Percentiles rank a stretch among this genome's conserved stretches.
phyloP scores from a whole-genome alignment of 2,113 vertebrate species.

The Elanus axillaris region DNA sequence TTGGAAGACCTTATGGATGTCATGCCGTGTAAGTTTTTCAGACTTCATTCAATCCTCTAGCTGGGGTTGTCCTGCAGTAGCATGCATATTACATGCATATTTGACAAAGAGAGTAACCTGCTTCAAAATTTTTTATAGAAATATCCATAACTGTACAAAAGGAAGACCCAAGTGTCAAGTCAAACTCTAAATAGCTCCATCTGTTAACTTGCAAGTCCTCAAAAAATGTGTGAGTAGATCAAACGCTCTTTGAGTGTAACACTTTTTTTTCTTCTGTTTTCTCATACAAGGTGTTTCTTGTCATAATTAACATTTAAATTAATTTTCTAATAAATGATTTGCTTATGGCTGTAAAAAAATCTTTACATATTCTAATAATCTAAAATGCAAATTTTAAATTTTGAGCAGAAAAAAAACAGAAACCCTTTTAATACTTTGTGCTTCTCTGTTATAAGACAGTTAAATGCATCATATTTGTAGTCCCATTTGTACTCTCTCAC shows the following conservation, averaged over 20 bases:
- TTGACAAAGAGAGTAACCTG: background rate
- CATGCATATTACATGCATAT: background rate
- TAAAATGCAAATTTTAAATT: background rate
- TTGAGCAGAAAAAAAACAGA: background rate
- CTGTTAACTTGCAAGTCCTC: background rate
- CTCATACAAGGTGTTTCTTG: background rate
- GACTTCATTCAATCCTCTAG: background rate
- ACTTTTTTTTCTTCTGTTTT: background rate
- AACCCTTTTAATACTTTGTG: background rate
- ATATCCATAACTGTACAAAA: background rate
- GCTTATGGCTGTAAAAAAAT: background rate
- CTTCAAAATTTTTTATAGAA: background rate
- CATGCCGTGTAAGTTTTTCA: rapidly evolving
- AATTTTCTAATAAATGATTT: background rate
- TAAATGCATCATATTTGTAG: background rate
- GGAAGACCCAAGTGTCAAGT: background rate
- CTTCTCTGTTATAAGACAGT: background rate
- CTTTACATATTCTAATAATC: background rate
- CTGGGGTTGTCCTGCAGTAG: background rate
- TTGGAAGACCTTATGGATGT: background rate
- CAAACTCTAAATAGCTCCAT: background rate
- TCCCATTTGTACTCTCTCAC: background rate
- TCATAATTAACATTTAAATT: background rate
- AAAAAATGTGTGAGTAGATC: background rate
- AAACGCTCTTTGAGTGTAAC: background rate